Percentiles rank a stretch among this genome's conserved stretches.
Conservation (phyloP, 2,888 invertebrate species). For the Macaria notata region DNA sequence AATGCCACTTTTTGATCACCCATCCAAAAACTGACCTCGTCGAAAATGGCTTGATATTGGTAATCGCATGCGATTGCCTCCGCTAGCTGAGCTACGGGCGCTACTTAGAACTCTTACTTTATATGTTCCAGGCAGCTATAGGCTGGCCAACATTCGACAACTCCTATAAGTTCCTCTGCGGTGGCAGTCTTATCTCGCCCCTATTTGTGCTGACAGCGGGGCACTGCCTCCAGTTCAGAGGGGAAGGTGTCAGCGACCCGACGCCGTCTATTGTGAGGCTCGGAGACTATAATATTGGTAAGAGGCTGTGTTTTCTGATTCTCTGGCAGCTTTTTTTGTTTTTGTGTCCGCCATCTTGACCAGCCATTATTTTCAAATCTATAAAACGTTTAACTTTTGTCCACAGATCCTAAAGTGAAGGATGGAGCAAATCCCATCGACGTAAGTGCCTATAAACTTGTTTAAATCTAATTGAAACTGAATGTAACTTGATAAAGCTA, state of each 20-base stretch:
- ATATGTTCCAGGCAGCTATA: constrained; percentile 49
- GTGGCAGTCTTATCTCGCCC: constrained; percentile 85
- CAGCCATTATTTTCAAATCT: too few relatives aligned
- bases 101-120: neutral
- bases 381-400: neutral
- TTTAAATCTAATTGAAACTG: too few relatives aligned
- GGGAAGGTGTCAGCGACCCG: constrained; percentile 28
- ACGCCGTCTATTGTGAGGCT: constrained; percentile 78
- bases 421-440: constrained; percentile 77
- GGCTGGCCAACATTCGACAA: constrained; percentile 55
- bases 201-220: constrained; percentile 86
- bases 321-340: too few relatives aligned
- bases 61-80: too few relatives aligned
- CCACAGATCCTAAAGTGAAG: constrained; percentile 49
- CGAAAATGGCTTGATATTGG: too few relatives aligned
- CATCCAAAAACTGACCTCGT: too few relatives aligned
- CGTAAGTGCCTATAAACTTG: constrained; percentile 37
- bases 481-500: too few relatives aligned
- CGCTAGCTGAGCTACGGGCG: too few relatives aligned
- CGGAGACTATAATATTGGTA: constrained; percentile 79
- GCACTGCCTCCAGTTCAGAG: constrained; percentile 44
- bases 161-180: constrained; percentile 80
- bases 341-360: too few relatives aligned
- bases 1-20: too few relatives aligned
- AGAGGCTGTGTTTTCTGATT: too few relatives aligned